phyloP scores from a whole-genome alignment of 2,797 vertebrate genomes.

The Phrynocephalus forsythii region DNA sequence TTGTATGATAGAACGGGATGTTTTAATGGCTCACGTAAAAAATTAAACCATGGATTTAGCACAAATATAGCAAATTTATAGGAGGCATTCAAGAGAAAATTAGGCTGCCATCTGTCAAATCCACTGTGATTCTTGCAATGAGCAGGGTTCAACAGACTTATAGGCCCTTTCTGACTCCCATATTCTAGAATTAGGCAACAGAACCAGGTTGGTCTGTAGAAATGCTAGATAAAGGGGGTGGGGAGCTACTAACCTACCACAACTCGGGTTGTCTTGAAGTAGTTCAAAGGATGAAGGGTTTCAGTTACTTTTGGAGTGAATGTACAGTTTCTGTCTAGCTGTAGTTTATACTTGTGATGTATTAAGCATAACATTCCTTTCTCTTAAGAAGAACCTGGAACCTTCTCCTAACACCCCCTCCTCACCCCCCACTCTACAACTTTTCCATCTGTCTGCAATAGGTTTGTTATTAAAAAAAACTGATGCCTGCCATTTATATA shows the following conservation, averaged over 20 bases:
- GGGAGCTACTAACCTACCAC: no score
- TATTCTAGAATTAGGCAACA: neutral
- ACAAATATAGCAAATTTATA: no score
- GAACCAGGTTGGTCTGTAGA: neutral
- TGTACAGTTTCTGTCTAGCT: no score
- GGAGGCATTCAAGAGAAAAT: no score
- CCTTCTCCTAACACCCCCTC: neutral
- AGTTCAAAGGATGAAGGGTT: constrained; percentile 29
- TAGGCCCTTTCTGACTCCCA: no score
- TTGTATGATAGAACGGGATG: neutral
- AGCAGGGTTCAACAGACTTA: no score
- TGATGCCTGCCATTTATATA: neutral
- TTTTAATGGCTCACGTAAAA: neutral
- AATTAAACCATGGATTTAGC: no score
- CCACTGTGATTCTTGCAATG: no score
- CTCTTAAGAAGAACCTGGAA: constrained; percentile 18
- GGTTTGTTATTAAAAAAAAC: neutral
- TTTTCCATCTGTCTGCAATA: neutral
- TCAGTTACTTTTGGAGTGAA: no score
- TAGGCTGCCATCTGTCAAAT: no score
- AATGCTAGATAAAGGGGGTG: constrained; percentile 1
- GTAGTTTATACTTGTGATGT: constrained; percentile 41
- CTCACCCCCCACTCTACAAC: neutral
- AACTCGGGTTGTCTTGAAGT: constrained; percentile 39
- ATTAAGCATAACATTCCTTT: constrained; percentile 59